Base-by-base conservation (phyloP, 2,113 vertebrate genomes). In the Fukomys damarensis region DNA sequence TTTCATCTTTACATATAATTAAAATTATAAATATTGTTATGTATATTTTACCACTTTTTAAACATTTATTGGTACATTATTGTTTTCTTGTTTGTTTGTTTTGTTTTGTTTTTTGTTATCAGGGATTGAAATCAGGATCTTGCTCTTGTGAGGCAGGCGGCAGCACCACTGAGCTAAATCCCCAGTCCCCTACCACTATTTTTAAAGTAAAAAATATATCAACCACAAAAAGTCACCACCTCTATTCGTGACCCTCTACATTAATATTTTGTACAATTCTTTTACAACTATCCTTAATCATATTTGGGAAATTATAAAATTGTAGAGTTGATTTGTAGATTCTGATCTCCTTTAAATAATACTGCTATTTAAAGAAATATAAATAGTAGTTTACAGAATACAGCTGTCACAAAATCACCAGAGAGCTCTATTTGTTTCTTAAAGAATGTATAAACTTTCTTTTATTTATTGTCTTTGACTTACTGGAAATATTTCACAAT, bases 231-330 rank as follows among this genome's bases (percentile, higher is more conserved):
- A 24, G 6, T 19, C 72, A 7, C 28, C 89, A 49, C 61, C 63
- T 93, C 91, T 94, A 91, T 90, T 91, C 61, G 7, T 92, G 49
- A 80, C 2, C 38, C 7, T 92, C 6, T 13, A 12, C 35, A 8
- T 79, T 77, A 93, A 66, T 19, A 58, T 12, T 32, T n/a, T 70
- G 1, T 52, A 66, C 32, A 32, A 43, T 61, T 82, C 24, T 56
- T 91, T 90, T 35, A 54, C 54, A 65, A 38, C 20, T 77, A 65
- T 68, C 80, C 63, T 59, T 91, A n/a, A 68, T 2, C 61, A 88
- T 77, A 63, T n/a, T 85, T 32, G 83, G 38, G 76, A 89, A 94
- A 79, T 7, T 79, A 9, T 58, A 96, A 66, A 90, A 92, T 84
- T 80, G 7, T 5, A 92, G 24, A 76, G 8, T 38, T 61, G 16